A percentile compares a stretch with the other conserved stretches of the same genome.
Evolutionary conservation across 2,113 vertebrate species (phyloP).

Genomic region (Semicossyphus pulcher): DNA sequence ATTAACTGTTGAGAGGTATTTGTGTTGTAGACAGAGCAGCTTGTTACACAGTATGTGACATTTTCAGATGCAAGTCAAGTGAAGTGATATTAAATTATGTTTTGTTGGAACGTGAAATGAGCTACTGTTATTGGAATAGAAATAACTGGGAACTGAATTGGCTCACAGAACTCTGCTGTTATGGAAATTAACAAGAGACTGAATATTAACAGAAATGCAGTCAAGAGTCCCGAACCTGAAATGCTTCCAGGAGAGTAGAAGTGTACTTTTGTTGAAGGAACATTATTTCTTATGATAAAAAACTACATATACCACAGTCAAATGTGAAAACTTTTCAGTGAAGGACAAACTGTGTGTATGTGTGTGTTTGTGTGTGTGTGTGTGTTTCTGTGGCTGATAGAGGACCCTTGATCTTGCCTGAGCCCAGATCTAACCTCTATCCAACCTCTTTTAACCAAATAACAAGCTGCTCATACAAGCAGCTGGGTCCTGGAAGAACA

Average conservation of each 20-base stretch:
- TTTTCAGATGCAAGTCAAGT: conserved; percentile 9
- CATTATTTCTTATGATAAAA: too few relatives aligned
- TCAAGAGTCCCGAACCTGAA: too few relatives aligned
- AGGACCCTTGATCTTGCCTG: conserved; percentile 13
- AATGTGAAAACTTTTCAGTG: too few relatives aligned
- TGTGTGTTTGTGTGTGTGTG: not conserved
- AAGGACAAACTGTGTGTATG: not conserved
- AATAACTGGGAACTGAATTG: conserved; percentile 7
- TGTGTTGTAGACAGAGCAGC: not conserved
- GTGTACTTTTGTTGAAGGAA: too few relatives aligned
- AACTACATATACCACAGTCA: too few relatives aligned
- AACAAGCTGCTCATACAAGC: conserved; percentile 20
- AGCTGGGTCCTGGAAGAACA: conserved; percentile 18
- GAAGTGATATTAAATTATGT: conserved; percentile 8
- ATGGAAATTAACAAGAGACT: not conserved
- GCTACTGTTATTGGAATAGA: not conserved
- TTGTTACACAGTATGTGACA: not conserved
- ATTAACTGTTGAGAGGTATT: conserved; percentile 18
- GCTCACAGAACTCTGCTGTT: not conserved
- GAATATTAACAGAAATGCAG: not conserved
- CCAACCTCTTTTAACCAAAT: conserved; percentile 21
- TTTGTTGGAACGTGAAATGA: conserved; percentile 6
- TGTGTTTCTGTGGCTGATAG: too few relatives aligned
- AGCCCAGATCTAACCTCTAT: conserved; percentile 22
- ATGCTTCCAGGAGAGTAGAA: too few relatives aligned